These are phyloP conservation scores for Magallana angulata DNA, from an alignment of 1,140 invertebrate genomes.

Conservation along the genomic window DNA sequence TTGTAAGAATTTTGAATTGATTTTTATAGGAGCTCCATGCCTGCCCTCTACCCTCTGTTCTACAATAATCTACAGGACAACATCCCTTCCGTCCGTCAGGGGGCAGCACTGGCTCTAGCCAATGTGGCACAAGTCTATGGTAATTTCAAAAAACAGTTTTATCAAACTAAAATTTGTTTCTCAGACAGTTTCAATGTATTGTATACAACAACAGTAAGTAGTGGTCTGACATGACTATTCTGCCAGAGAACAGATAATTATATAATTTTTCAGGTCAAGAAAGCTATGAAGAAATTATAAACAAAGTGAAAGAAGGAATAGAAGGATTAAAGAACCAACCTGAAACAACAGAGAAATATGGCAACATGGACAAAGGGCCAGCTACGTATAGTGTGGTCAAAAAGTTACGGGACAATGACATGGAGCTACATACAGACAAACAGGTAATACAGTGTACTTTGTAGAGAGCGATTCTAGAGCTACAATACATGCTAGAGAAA, in stretches of 20 bases:
- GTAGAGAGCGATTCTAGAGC: background rate
- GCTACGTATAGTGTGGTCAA: slow-evolving; percentile 81
- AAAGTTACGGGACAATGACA: slow-evolving; percentile 81
- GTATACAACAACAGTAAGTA: too few relatives aligned
- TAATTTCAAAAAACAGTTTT: slow-evolving; percentile 54
- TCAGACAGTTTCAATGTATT: too few relatives aligned
- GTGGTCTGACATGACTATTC: too few relatives aligned
- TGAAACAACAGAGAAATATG: slow-evolving; percentile 80
- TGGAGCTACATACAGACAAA: slow-evolving; percentile 81
- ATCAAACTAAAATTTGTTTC: too few relatives aligned
- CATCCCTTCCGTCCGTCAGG: slow-evolving; percentile 82
- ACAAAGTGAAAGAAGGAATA: slow-evolving; percentile 76
- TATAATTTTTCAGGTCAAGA: slow-evolving; percentile 67
- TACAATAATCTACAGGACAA: slow-evolving; percentile 82
- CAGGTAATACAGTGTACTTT: slow-evolving; percentile 67
- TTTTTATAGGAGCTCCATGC: slow-evolving; percentile 72
- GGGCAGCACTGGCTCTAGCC: slow-evolving; percentile 81
- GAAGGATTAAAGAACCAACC: slow-evolving; percentile 79
- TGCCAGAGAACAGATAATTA: too few relatives aligned
- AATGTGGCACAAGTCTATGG: slow-evolving; percentile 82
- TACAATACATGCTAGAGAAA: too few relatives aligned
- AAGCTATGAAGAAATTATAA: slow-evolving; percentile 64
- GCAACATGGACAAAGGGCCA: slow-evolving; percentile 77
- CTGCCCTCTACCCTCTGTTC: slow-evolving; percentile 81
- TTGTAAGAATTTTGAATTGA: background rate